Evolutionary conservation across 2,888 invertebrate species (phyloP), one percentile per base, ranked within the genome.

Genomic region (Meandrusa payeni): DNA sequence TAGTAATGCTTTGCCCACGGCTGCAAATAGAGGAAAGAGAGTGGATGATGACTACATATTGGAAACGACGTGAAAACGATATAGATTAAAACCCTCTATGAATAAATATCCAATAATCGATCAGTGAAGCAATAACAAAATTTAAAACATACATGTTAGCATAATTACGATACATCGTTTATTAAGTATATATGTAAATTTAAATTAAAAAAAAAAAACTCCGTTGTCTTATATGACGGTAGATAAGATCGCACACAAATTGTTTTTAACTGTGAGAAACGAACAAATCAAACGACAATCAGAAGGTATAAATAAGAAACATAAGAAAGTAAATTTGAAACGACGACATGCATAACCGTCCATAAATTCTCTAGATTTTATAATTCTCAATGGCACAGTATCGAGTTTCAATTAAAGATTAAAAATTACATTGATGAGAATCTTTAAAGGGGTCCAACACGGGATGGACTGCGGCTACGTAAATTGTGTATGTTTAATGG

Each of bases 381-480:
- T 51, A 42, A 46, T 51, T 37, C 37, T 28, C 15, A 34, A 44
- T 36, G 28, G 23, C 31, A 29, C 37, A 47, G 47, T 59, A 58
- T 59, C 50, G 50, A 50, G 50, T 57, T 57, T 52, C 56, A 53
- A 56, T 56, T 51, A 53, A 53, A 53, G 38, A 47, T 42, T 31
- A 39, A 40, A 51, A 46, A 52, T 51, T 50, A 45, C 45, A 32
- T 23, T 41, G 55, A 55, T 57, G 49, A 51, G 22, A 11, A 52
- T 48, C 48, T 53, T 31, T 10, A 26, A 12, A 23, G n/a, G 15
- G 9, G 3, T 7, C 44, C 44, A 33, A 5, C 24, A 4, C 3
- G 10, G 3, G 4, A 17, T 22, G 39, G 6, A 22, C 44, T 39
- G 28, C 22, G 15, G 11, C 15, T 9, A 7, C 32, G 15, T 38